These are phyloP conservation scores for Riptortus pedestris DNA, from an alignment of 1,140 invertebrate species.

Conservation along the genomic window DNA sequence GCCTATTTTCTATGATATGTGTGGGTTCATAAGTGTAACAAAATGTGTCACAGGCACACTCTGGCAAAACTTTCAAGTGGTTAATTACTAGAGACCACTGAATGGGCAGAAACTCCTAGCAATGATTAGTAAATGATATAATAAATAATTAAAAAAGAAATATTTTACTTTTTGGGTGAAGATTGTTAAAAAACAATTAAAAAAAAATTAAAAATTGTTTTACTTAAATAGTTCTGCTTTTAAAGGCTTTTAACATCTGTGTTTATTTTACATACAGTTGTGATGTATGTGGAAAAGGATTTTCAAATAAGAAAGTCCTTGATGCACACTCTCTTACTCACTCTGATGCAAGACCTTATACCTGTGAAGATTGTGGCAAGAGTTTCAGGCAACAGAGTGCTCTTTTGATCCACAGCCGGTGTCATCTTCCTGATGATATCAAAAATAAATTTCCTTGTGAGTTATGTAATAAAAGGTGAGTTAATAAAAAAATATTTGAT, in stretches of 20 bases:
- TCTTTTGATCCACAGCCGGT: slow-evolving; percentile 32
- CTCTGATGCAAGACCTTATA: slow-evolving; percentile 28
- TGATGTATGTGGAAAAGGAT: slow-evolving; percentile 33
- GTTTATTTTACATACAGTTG: slow-evolving; percentile 31
- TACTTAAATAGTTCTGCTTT: background rate
- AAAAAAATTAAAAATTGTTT: background rate
- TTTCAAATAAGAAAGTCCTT: slow-evolving; percentile 34
- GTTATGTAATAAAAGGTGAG: slow-evolving; percentile 36
- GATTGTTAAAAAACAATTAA: background rate
- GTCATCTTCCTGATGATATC: slow-evolving; percentile 32
- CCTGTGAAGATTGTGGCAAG: slow-evolving; percentile 37
- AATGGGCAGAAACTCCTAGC: background rate
- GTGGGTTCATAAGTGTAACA: no score
- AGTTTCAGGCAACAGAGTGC: slow-evolving; percentile 36
- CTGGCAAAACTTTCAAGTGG: no score
- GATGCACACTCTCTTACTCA: slow-evolving; percentile 31
- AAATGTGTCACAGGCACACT: no score
- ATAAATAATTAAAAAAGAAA: background rate
- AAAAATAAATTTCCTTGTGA: slow-evolving; percentile 37
- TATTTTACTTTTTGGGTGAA: background rate
- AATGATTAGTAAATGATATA: background rate
- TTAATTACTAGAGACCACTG: background rate
- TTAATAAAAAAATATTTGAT: slow-evolving; percentile 8
- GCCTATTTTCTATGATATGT: no score
- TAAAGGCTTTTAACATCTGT: background rate